These are phyloP conservation scores for Platysteira castanea DNA, from an alignment of 2,113 vertebrate species.

Conservation along the genomic window DNA sequence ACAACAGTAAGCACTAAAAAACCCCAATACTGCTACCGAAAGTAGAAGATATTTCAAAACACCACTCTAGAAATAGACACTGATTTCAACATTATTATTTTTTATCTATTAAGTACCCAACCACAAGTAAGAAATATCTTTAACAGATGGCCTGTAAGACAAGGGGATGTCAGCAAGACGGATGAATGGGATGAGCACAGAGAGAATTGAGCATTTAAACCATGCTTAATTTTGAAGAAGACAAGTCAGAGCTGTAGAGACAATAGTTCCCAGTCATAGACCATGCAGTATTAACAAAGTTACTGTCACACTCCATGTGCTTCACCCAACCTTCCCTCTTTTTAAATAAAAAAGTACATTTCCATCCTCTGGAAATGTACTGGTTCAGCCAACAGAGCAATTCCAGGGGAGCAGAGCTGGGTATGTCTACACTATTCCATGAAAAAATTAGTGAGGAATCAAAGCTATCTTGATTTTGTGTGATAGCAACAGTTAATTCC, in stretches of 20 bases:
- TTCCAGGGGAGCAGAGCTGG: not conserved
- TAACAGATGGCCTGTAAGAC: not conserved
- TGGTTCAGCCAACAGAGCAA: not conserved
- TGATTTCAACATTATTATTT: not conserved
- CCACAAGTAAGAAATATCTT: not conserved
- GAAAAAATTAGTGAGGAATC: not conserved
- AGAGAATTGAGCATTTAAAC: not conserved
- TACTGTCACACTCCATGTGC: not conserved
- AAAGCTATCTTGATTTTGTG: not conserved
- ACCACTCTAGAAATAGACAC: not conserved
- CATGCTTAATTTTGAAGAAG: not conserved
- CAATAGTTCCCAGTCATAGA: not conserved
- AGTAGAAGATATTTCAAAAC: not conserved
- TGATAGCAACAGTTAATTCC: not conserved
- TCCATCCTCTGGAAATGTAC: not conserved
- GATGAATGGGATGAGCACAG: not conserved
- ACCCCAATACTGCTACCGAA: not conserved
- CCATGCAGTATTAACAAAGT: not conserved
- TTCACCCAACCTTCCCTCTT: not conserved
- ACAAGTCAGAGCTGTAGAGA: not conserved
- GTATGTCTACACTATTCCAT: not conserved
- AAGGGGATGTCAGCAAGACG: not conserved
- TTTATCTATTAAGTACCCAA: not conserved
- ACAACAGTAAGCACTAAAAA: not conserved
- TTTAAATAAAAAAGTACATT: too few relatives aligned